Conservation (phyloP, 2,888 invertebrate genomes). For the Alviniconcha strummeri region DNA sequence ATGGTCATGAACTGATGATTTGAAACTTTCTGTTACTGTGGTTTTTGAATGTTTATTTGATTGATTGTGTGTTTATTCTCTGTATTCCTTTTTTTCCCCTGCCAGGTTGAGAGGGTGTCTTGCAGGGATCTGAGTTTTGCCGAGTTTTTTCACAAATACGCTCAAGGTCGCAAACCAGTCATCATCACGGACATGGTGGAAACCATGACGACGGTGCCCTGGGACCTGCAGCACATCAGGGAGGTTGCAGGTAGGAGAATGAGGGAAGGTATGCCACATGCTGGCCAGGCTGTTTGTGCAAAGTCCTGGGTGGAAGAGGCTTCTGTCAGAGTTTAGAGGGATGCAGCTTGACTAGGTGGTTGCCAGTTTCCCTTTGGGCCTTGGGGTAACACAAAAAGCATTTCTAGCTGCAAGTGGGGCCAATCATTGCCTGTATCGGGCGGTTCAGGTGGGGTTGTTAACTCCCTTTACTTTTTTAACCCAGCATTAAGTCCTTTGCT, state of each 20-base stretch:
- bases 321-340: too few relatives aligned
- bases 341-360: too few relatives aligned
- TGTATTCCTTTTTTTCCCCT: too few relatives aligned
- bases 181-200: conserved; percentile 56
- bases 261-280: neutral
- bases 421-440: too few relatives aligned
- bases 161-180: conserved; percentile 52
- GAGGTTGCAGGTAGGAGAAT: conserved; percentile 52
- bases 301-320: neutral
- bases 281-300: neutral
- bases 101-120: conserved; percentile 56
- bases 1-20: neutral
- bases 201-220: conserved; percentile 51
- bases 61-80: neutral
- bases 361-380: too few relatives aligned
- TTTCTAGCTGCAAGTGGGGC: too few relatives aligned
- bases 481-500: too few relatives aligned
- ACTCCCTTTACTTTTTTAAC: too few relatives aligned
- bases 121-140: conserved; percentile 46
- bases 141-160: conserved; percentile 54
- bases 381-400: too few relatives aligned
- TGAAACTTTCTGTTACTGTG: neutral
- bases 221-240: conserved; percentile 58
- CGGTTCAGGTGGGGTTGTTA: too few relatives aligned
- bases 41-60: neutral